phyloP scores from a whole-genome alignment of 2,113 vertebrate species.

The Toxotes jaculatrix region DNA sequence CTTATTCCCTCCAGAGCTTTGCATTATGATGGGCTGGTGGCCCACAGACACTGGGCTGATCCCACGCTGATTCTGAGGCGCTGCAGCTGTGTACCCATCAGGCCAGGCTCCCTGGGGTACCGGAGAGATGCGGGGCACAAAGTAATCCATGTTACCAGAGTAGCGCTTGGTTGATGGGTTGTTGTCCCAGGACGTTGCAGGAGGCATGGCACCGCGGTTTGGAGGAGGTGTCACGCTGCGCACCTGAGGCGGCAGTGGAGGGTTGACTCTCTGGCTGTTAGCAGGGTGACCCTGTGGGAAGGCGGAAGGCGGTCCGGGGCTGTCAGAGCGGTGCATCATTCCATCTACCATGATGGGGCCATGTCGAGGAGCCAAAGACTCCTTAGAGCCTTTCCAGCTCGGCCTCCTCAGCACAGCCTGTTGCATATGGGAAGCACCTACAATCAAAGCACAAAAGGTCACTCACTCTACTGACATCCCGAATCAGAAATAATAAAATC shows the following conservation, averaged over 20 bases:
- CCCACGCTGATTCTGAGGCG: slow-evolving; percentile 88
- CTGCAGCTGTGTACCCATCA: slow-evolving; percentile 88
- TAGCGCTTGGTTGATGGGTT: slow-evolving; percentile 93
- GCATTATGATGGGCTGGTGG: slow-evolving; percentile 97
- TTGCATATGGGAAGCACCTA: slow-evolving; percentile 86
- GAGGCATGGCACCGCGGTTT: slow-evolving; percentile 88
- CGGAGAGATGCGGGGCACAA: slow-evolving; percentile 92
- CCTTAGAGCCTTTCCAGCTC: slow-evolving; percentile 99
- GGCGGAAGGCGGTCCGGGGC: slow-evolving; percentile 86
- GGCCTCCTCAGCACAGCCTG: slow-evolving; percentile 90
- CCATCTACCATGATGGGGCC: slow-evolving; percentile 88
- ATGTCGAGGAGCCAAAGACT: slow-evolving; percentile 92
- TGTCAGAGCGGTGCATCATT: slow-evolving; percentile 90
- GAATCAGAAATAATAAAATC: too few species aligned
- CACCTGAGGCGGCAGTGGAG: slow-evolving; percentile 90
- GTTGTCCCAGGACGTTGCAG: slow-evolving; percentile 91
- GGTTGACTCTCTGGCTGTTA: slow-evolving; percentile 90
- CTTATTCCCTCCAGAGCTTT: slow-evolving; percentile 90
- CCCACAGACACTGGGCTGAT: slow-evolving; percentile 91
- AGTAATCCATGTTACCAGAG: slow-evolving; percentile 95
- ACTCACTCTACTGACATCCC: too few species aligned
- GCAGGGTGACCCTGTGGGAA: slow-evolving; percentile 89
- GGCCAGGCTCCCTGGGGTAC: slow-evolving; percentile 92
- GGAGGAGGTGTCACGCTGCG: slow-evolving; percentile 94
- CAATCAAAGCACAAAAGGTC: neutral